These are phyloP conservation scores for Cecropterus lyciades DNA, from an alignment of 1,140 invertebrate genomes.

Conservation along the genomic window DNA sequence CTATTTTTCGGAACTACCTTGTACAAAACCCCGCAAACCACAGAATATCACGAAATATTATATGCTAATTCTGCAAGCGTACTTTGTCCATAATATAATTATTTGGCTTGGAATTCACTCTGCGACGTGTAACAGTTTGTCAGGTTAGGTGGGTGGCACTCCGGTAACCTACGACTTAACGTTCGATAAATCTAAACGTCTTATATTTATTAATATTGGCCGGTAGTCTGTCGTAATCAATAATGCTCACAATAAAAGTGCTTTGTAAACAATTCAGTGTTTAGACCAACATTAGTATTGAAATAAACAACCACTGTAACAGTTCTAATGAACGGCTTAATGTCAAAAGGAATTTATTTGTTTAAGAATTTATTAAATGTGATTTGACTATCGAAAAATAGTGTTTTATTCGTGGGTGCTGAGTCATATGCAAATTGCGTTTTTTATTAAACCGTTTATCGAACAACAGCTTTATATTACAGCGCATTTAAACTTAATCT, in stretches of 20 bases:
- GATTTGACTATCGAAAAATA: constrained; percentile 7
- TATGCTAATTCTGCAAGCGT: no score
- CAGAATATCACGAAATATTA: no score
- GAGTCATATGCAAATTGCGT: background rate
- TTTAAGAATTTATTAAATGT: constrained; percentile 6
- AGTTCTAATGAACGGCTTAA: constrained; percentile 8
- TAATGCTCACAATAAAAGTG: constrained; percentile 42
- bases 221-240: constrained; percentile 40
- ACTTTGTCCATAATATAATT: constrained; percentile 1
- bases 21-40: no score
- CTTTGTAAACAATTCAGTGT: constrained; percentile 12
- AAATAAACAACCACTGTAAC: constrained; percentile 1
- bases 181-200: constrained; percentile 42
- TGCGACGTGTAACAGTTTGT: constrained; percentile 30
- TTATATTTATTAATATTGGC: constrained; percentile 44
- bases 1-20: no score
- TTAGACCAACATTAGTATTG: constrained; percentile 6
- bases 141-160: constrained; percentile 35
- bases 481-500: background rate
- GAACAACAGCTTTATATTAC: background rate
- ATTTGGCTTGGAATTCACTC: constrained; percentile 22
- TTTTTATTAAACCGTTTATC: background rate
- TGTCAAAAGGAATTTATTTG: background rate
- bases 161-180: constrained; percentile 36
- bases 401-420: background rate